Base-by-base conservation (phyloP, 2,113 vertebrate genomes). In the Triplophysa rosa region DNA sequence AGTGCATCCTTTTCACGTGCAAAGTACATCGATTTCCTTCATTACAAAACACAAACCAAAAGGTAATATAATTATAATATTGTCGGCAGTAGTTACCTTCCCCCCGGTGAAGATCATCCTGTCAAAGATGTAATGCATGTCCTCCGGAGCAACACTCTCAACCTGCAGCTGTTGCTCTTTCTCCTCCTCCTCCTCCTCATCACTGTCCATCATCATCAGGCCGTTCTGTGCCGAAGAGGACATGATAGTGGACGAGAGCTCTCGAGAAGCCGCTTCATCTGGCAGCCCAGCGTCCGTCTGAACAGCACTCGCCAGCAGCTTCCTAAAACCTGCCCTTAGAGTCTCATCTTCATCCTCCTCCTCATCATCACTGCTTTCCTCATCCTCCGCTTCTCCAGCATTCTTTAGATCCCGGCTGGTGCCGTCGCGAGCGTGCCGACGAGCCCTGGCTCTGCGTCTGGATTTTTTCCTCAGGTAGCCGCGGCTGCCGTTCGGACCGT, bases 31-130 rank as follows among this genome's bases (percentile, higher is more conserved):
- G 1, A 37, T 37, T 37, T 37, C 33, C 7, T 37, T 37, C 33
- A 37, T 37, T 37, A 8, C 6, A 37, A 37, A 37, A 37, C 33
- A 37, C 7, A 37, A 8, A 37, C 33, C 7, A 6, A 37, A 37
- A 37, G 33, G 33, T 37, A 37, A 37, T 37, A 37, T 37, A 37
- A 37, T 37, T 37, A 6, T 37, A 7, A 37, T 37, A 37, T n/a
- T 21, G 8, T 9, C 6, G 17, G 17, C 54, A 58, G 19, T 21
- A n/a, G 17, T 90, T 88, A 98, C 98, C 97, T 99, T 99, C 90
- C 98, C 98, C 80, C 95, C 96, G 33, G 97, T 99, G 89, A 99
- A 95, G 91, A 98, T 96, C 93, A 96, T 94, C 89, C 94, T 95
- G 90, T 99, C 96, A 86, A 99, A 99, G 75, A 95, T 89, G 85